Evolutionary conservation across 1,140 invertebrate genomes (phyloP), one percentile per base, ranked within the genome.

Genomic region (Ladona fulva): DNA sequence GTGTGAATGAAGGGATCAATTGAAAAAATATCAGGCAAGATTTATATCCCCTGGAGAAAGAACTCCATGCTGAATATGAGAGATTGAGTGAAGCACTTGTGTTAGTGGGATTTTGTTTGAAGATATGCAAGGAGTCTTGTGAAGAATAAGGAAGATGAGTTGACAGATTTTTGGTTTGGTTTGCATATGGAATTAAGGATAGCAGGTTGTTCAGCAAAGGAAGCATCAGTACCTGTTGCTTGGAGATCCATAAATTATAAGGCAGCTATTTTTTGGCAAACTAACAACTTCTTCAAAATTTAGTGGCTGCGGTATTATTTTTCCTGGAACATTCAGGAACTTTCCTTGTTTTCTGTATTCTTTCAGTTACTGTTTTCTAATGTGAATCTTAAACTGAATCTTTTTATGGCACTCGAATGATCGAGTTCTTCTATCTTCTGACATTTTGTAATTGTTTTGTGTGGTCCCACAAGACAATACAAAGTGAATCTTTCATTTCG

Each of bases 171-270:
- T 59, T 25, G 25, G 25, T 77, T 52, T 59, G 52, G 25, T 77
- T 37, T 52, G 22, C 19, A 52, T 12, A 42, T 19, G 42, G n/a
- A 19, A 37, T 19, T 25, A 25, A 14, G 25, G 25, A 73, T 52
- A 25, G 52, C 29, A 19, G 52, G 76, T 42, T 24, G 24, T 25
- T 37, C 24, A 25, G 59, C 29, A 22, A 77, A 37, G 52, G 16
- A 42, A 73, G 76, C 22, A 77, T 52, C 42, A 77, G 76, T 77
- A 77, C 76, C 76, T 77, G 76, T 77, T 19, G 59, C 42, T 44
- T 77, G 42, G 42, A 52, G 59, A 77, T 59, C 76, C 42, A 76
- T 12, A 16, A 22, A 59, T 29, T 19, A 25, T 42, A 5, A 76
- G 19, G 76, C 76, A 42, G 52, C 52, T 66, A 22, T 6, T 37